Evolutionary conservation across 2,113 vertebrate species (phyloP), one percentile per base, ranked within the genome.

Genomic region (Lepisosteus oculatus): DNA sequence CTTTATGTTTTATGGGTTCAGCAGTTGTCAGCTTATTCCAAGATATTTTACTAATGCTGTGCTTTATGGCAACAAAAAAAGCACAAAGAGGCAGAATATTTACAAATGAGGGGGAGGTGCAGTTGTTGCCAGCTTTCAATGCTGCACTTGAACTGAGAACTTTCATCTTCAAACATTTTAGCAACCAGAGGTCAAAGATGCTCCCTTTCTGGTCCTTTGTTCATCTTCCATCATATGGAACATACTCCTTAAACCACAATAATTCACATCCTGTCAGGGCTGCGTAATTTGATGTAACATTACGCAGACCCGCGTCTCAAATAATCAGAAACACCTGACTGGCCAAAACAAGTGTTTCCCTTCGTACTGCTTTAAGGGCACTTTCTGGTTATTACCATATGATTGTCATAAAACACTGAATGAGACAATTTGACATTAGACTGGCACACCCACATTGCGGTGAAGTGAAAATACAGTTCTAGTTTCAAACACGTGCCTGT

Each of bases 271-370:
- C 95, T 97, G 95, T 95, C 97, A 96, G 89, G 90, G 89, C 91
- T 88, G 81, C 87, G 92, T 95, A 95, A 98, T 97, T 97, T 93
- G 93, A 95, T 93, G 84, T 97, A 97, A 98, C 93, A 94, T 92
- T 95, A 92, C 86, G 87, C 96, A 98, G 96, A 92, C 91, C 92
- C 84, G 93, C 91, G 90, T 93, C 92, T 90, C 86, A 74, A 91
- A 92, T 98, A 98, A 99, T 97, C 94, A 96, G 94, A 96, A 97
- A 95, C 95, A 97, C 93, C 92, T 94, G 90, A 91, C 83, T 85
- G 90, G 90, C 63, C 76, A 76, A 78, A 92, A 90, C 91, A 92
- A 91, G 81, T 88, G 90, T 82, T 90, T 87, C 90, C 87, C 88
- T 83, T 89, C 84, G 80, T 87, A 90, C 90, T 81, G 88, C 90